Evolutionary conservation across 2,888 invertebrate genomes (phyloP), one percentile per base, ranked within the genome.

Genomic region (Neuroscelio doddi): DNA sequence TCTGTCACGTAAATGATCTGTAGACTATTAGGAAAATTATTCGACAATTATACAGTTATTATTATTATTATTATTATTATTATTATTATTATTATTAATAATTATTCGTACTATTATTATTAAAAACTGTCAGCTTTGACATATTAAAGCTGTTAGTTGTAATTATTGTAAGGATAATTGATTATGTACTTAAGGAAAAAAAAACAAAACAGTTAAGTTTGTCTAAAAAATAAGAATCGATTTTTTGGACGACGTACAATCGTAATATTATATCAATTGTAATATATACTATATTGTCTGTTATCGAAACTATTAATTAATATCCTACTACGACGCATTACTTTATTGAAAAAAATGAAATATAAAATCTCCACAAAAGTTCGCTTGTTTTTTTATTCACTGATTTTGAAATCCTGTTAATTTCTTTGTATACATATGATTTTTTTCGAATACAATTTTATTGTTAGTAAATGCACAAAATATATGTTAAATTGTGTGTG

Each of bases 271-370:
- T 63, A 68, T 71, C 70, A 68, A 71, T 74, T 80, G 80, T 81
- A 81, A 79, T 79, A 77, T 80, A 70, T 66, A 57, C 51, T 61
- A 63, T 74, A 80, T 83, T 78, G 74, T 72, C 81, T 80, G 82
- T 83, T 83, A 82, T 80, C 73, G 74, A 78, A 74, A 78, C 75
- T 79, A 79, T 71, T 66, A 77, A 77, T 79, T 73, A 73, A 72
- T 77, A 76, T 76, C 71, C 73, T 75, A 69, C 70, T 70, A 71
- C 71, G 66, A 73, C 72, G 75, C 76, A 80, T 78, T 79, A 80
- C 73, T 65, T 75, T 74, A 75, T 75, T 52, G 62, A 73, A 64
- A 71, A 65, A 73, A 72, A 55, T 56, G 52, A 78, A 79, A 78
- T 79, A 80, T 80, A 80, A 80, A 76, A 73, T 77, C 78, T 79